phyloP scores from a whole-genome alignment of 2,113 vertebrate species.

The Galeopterus variegatus region DNA sequence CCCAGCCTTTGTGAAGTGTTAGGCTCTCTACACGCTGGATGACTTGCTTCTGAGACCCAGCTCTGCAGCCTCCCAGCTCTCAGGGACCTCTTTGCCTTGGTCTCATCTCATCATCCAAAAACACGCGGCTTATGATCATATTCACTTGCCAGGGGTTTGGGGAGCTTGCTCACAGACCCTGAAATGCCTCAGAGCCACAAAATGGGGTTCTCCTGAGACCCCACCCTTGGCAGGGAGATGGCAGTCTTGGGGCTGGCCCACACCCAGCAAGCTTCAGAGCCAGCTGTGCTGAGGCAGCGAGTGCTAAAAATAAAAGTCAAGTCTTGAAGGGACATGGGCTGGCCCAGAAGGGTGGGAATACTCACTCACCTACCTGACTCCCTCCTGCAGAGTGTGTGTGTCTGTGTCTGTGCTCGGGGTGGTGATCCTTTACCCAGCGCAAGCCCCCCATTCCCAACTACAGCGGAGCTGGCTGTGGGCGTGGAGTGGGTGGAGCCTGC shows the following conservation, averaged over 20 bases:
- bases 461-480: not conserved
- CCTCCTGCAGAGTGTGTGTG: no score
- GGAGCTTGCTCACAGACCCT: not conserved
- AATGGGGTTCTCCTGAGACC: not conserved
- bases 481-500: not conserved
- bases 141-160: not conserved
- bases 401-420: not conserved
- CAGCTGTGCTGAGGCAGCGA: not conserved
- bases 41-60: not conserved
- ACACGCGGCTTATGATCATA: not conserved
- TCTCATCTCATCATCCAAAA: not conserved
- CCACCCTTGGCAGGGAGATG: not conserved
- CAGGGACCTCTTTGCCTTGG: not conserved
- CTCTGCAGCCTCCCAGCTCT: not conserved
- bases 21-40: not conserved
- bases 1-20: not conserved
- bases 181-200: not conserved
- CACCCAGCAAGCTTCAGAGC: not conserved
- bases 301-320: slow-evolving; percentile 73
- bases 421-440: not conserved
- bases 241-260: not conserved
- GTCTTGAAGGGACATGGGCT: not conserved
- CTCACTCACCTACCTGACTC: not conserved
- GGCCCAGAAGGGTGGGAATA: not conserved
- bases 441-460: not conserved